Conservation (phyloP, 2,888 invertebrate species). For the Ennomos erosarius region DNA sequence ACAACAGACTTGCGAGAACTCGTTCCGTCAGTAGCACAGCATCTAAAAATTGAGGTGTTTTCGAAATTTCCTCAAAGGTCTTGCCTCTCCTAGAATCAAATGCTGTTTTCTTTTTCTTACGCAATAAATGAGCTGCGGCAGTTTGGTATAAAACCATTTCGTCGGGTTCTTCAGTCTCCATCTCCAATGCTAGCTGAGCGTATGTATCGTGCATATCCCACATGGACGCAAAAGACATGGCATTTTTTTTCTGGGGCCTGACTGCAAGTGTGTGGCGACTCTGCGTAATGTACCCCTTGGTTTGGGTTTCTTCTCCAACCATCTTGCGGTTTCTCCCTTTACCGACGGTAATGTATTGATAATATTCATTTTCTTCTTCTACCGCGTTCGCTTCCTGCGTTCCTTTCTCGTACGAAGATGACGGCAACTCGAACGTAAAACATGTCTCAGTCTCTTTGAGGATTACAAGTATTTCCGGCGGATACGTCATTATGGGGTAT, state of each 20-base stretch:
- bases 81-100: slow-evolving; percentile 44
- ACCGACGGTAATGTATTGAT: slow-evolving; percentile 88
- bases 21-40: slow-evolving; percentile 88
- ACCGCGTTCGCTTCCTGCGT: slow-evolving; percentile 84
- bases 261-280: slow-evolving; percentile 87
- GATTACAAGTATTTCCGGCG: slow-evolving; percentile 86
- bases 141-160: slow-evolving; percentile 79
- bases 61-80: slow-evolving; percentile 61
- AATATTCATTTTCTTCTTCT: slow-evolving; percentile 87
- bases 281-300: slow-evolving; percentile 85
- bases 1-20: slow-evolving; percentile 89
- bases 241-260: slow-evolving; percentile 82
- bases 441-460: slow-evolving; percentile 88
- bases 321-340: slow-evolving; percentile 88
- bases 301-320: slow-evolving; percentile 89
- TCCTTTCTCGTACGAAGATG: slow-evolving; percentile 86
- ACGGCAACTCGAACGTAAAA: slow-evolving; percentile 87
- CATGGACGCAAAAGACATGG: slow-evolving; percentile 88
- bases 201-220: slow-evolving; percentile 93
- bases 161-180: slow-evolving; percentile 64
- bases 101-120: slow-evolving; percentile 58
- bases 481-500: slow-evolving; percentile 67
- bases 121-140: slow-evolving; percentile 60
- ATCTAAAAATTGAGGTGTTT: slow-evolving; percentile 81
- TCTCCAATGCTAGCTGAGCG: slow-evolving; percentile 66